Percentiles rank a stretch among this genome's conserved stretches.
Evolutionary conservation across 2,113 vertebrate species (phyloP).

Genomic region (Plecturocebus donacophilus): DNA sequence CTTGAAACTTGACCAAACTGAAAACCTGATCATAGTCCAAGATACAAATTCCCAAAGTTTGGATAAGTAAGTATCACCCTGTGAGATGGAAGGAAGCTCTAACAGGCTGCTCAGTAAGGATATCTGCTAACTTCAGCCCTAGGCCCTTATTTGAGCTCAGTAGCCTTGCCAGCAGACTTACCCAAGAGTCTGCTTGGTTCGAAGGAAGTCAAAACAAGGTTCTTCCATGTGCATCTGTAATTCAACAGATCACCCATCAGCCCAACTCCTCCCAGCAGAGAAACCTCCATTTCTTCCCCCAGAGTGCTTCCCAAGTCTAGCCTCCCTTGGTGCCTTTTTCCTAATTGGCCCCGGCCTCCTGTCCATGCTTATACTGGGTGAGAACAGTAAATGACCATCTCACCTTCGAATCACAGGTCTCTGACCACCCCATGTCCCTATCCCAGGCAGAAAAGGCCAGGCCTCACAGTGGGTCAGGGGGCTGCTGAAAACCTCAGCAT

Average conservation of each 20-base stretch:
- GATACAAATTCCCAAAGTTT: neutral
- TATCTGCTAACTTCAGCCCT: neutral
- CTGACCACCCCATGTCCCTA: neutral
- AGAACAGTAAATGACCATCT: constrained; percentile 29
- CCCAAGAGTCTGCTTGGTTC: constrained; percentile 98
- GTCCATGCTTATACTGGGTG: neutral
- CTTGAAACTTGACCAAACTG: neutral
- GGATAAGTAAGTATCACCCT: neutral
- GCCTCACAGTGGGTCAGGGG: neutral
- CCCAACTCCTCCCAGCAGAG: neutral
- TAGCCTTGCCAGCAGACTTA: constrained; percentile 80
- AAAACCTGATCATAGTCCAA: neutral
- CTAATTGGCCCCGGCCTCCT: neutral
- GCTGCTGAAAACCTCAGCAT: neutral
- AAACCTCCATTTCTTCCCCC: neutral
- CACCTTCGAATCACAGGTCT: neutral
- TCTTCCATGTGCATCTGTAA: constrained; percentile 99
- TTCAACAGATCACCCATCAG: constrained; percentile 33
- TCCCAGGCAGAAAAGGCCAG: neutral
- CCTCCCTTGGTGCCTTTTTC: constrained; percentile 24
- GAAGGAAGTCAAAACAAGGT: constrained; percentile 97
- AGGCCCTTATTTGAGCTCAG: neutral
- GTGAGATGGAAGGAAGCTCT: neutral
- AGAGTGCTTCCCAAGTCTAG: neutral
- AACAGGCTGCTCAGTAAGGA: neutral